phyloP scores from a whole-genome alignment of 2,113 vertebrate genomes.

The Synodontis membranacea region DNA sequence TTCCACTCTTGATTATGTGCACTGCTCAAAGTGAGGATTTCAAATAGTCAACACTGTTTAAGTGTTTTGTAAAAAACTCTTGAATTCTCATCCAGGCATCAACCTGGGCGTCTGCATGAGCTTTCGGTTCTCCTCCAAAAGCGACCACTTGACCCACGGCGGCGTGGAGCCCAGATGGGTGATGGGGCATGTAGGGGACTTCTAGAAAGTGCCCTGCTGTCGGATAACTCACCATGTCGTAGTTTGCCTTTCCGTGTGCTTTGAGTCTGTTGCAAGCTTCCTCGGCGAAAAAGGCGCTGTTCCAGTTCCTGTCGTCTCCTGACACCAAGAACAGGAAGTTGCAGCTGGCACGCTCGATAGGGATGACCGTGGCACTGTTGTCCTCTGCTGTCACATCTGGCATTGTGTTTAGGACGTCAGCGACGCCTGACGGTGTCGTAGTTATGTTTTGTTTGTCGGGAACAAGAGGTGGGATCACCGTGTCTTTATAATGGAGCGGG shows the following conservation, averaged over 20 bases:
- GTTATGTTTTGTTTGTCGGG: not conserved
- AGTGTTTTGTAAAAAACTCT: conserved; percentile 76
- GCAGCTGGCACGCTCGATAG: conserved; percentile 80
- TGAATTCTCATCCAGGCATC: conserved; percentile 81
- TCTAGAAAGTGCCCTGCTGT: conserved; percentile 88
- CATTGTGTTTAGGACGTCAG: conserved; percentile 64
- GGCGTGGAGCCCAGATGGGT: conserved; percentile 73
- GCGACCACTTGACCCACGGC: conserved; percentile 64
- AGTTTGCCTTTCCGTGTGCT: conserved; percentile 75
- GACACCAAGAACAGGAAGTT: conserved; percentile 81
- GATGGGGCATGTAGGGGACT: conserved; percentile 80
- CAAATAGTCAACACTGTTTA: conserved; percentile 47
- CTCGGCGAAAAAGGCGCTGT: conserved; percentile 75
- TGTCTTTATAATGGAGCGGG: conserved; percentile 71
- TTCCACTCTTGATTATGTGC: not conserved
- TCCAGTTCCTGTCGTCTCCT: conserved; percentile 88
- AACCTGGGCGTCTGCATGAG: conserved; percentile 78
- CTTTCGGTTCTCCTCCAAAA: conserved; percentile 84
- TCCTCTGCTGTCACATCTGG: conserved; percentile 59
- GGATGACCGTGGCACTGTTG: conserved; percentile 74
- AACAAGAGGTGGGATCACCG: conserved; percentile 62
- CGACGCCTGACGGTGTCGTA: not conserved
- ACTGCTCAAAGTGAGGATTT: not conserved
- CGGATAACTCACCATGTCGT: conserved; percentile 77
- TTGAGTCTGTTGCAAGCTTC: conserved; percentile 73